phyloP scores from a whole-genome alignment of 2,888 invertebrate genomes.

The Mimas tiliae region DNA sequence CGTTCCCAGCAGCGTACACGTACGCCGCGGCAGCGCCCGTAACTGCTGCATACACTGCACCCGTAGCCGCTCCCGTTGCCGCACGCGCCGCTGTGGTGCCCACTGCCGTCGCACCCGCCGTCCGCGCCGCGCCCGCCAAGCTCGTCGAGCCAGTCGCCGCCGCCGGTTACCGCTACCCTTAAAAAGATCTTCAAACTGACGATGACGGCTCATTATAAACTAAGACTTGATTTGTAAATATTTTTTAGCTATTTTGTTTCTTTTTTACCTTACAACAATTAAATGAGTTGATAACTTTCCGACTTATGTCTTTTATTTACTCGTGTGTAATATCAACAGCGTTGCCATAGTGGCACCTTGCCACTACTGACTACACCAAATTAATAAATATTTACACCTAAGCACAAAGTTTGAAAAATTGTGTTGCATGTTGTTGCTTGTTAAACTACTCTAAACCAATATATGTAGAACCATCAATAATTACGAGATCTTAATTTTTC shows the following conservation, averaged over 20 bases:
- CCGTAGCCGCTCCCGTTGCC: constrained; percentile 40
- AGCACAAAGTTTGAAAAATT: too few species aligned
- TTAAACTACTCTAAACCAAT: too few species aligned
- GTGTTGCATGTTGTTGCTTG: too few species aligned
- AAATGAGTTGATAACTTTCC: constrained; percentile 34
- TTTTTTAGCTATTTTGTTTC: constrained; percentile 53
- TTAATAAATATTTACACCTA: too few species aligned
- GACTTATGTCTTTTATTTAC: background rate
- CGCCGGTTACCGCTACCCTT: constrained; percentile 75
- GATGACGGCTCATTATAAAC: constrained; percentile 55
- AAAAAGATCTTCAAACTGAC: constrained; percentile 48
- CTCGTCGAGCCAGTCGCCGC: constrained; percentile 77
- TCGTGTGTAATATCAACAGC: background rate
- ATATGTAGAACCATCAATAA: too few species aligned
- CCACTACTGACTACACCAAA: too few species aligned
- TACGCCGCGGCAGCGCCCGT: constrained; percentile 30
- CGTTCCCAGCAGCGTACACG: constrained; percentile 36
- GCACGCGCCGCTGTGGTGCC: constrained; percentile 39
- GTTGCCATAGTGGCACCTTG: background rate
- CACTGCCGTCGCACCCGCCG: constrained; percentile 42
- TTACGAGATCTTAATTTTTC: too few species aligned
- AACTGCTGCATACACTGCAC: constrained; percentile 34
- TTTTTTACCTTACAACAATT: constrained; percentile 50
- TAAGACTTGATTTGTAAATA: constrained; percentile 75
- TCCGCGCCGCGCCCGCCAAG: constrained; percentile 87